These are phyloP conservation scores for Pseudeuparius sepicola DNA, from an alignment of 2,888 invertebrate genomes.

Conservation along the genomic window DNA sequence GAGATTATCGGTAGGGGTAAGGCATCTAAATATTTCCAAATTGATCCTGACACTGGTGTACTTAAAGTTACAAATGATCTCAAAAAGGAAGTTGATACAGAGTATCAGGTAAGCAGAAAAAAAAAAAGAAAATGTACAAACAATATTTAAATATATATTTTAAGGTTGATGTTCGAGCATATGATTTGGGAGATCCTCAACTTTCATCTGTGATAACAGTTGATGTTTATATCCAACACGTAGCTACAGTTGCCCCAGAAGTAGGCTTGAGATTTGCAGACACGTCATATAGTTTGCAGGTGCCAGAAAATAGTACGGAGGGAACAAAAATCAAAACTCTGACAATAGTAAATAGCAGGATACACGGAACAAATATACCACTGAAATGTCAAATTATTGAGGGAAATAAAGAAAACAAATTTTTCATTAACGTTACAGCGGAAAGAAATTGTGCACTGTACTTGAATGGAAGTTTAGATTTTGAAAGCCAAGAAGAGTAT, in stretches of 20 bases:
- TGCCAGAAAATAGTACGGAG: slow-evolving; percentile 65
- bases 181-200: slow-evolving; percentile 78
- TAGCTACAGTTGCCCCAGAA: slow-evolving; percentile 53
- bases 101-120: slow-evolving; percentile 71
- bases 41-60: slow-evolving; percentile 75
- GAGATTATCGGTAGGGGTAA: slow-evolving; percentile 75
- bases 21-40: slow-evolving; percentile 75
- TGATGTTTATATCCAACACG: slow-evolving; percentile 73
- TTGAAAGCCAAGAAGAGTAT: slow-evolving; percentile 64
- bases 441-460: slow-evolving; percentile 76
- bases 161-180: slow-evolving; percentile 74
- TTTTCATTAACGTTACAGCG: slow-evolving; percentile 62
- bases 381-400: slow-evolving; percentile 69
- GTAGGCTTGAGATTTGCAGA: slow-evolving; percentile 82
- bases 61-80: slow-evolving; percentile 74
- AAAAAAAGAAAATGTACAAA: no score
- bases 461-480: slow-evolving; percentile 66
- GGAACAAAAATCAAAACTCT: slow-evolving; percentile 59
- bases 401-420: slow-evolving; percentile 70
- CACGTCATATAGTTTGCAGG: slow-evolving; percentile 70
- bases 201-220: slow-evolving; percentile 73
- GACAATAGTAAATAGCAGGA: slow-evolving; percentile 62
- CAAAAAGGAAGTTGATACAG: slow-evolving; percentile 75
- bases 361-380: slow-evolving; percentile 58
- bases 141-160: no score